Evolutionary conservation across 2,113 vertebrate species (phyloP), one percentile per base, ranked within the genome.

Genomic region (Paraplagusia blochii): DNA sequence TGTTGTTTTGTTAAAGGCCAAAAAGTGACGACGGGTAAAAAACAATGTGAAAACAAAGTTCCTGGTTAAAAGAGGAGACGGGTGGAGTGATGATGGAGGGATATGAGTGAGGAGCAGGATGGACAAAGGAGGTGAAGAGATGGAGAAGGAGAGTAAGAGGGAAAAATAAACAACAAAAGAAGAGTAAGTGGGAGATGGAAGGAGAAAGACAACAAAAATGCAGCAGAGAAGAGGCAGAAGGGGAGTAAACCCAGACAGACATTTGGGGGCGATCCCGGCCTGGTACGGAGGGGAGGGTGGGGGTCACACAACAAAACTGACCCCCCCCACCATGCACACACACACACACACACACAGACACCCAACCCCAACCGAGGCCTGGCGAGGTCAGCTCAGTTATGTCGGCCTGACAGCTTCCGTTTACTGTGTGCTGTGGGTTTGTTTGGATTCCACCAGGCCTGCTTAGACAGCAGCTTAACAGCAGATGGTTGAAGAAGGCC

Each of bases 391-490:
- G 87, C 90, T 38, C 82, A 91, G 91, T 92, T 93, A 92, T 92
- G 93, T 83, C 66, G 70, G 79, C 82, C 91, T 93, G 92, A 93
- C 92, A 94, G 93, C 92, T 92, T 95, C 91, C 85, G 92, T 92
- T 94, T 93, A 92, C 91, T 92, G 90, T 93, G 91, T 90, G 90
- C 90, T 88, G 87, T 72, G 71, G 84, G 91, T 93, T 90, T 95
- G 94, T 94, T 95, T 95, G 91, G 92, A 93, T 92, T 93, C 90
- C 87, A 89, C 89, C 85, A 88, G 92, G 89, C 90, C 93, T 90
- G 91, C 90, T 93, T 91, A 81, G 90, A 92, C 90, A 88, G 92
- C 92, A 93, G 93, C 94, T 93, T 93, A 90, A 93, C 93, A 95
- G 93, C 94, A 95, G 93, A 95, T 93, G 93, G 94, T 92, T 90